Percentiles rank a stretch among this genome's conserved stretches.
Evolutionary conservation across 2,113 vertebrate genomes (phyloP).

Genomic region (Urocolius indicus): DNA sequence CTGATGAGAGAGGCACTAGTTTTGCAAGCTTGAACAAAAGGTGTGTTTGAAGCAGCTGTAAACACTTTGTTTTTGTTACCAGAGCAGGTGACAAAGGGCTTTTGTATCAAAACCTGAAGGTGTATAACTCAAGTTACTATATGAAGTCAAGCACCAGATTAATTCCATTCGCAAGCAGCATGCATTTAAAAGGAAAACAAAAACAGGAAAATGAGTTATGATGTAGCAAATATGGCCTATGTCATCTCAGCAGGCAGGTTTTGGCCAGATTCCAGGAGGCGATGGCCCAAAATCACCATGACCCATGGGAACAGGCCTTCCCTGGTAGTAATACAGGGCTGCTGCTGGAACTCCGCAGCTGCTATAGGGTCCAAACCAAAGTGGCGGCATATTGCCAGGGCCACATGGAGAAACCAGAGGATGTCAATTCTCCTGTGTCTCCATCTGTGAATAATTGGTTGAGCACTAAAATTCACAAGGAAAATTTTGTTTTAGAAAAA

Average conservation of each 20-base stretch:
- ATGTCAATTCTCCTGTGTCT: slow-evolving; percentile 23
- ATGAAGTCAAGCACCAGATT: neutral
- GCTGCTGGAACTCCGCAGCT: neutral
- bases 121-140: neutral
- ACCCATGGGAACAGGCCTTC: neutral
- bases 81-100: neutral
- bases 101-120: neutral
- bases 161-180: neutral
- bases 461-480: slow-evolving; percentile 50
- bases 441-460: neutral
- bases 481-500: slow-evolving; percentile 65
- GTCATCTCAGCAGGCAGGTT: neutral
- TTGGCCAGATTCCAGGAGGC: neutral
- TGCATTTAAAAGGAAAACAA: neutral
- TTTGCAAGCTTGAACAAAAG: neutral
- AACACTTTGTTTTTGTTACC: neutral
- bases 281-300: neutral
- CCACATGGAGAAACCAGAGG: slow-evolving; percentile 9
- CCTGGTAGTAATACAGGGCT: neutral
- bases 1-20: neutral
- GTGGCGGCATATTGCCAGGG: neutral
- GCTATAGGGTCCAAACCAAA: neutral
- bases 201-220: neutral
- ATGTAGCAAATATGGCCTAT: neutral
- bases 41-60: neutral